Evolutionary conservation across 2,888 invertebrate genomes (phyloP).

Genomic region (Sarcophaga variegata): DNA sequence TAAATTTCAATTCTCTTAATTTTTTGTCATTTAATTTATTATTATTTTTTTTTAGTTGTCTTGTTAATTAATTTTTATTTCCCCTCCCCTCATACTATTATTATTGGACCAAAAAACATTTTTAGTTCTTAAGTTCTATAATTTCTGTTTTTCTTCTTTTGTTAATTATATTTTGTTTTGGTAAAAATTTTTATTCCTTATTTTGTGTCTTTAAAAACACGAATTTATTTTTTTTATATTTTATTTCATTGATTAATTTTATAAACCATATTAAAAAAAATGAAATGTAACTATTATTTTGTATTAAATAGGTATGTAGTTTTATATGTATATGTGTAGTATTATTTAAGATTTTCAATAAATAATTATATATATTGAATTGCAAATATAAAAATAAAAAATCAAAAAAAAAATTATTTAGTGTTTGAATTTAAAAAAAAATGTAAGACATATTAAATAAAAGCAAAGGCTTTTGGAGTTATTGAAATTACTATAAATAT

Average conservation of each 20-base stretch:
- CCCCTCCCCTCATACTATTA: slow-evolving; percentile 70
- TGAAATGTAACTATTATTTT: slow-evolving; percentile 78
- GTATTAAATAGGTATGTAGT: slow-evolving; percentile 79
- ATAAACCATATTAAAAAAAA: slow-evolving; percentile 53
- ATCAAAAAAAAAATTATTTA: slow-evolving; percentile 67
- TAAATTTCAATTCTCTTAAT: slow-evolving; percentile 38
- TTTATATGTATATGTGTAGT: slow-evolving; percentile 77
- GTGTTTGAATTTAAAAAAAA: slow-evolving; percentile 19
- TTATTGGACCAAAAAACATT: slow-evolving; percentile 83
- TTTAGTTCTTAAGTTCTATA: slow-evolving; percentile 82
- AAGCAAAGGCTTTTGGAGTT: background rate
- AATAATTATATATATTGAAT: slow-evolving; percentile 67
- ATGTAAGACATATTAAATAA: background rate
- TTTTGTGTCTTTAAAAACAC: slow-evolving; percentile 30
- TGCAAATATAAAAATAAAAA: slow-evolving; percentile 70
- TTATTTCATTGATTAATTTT: slow-evolving; percentile 68
- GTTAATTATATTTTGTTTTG: slow-evolving; percentile 58
- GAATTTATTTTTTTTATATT: slow-evolving; percentile 65
- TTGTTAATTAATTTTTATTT: slow-evolving; percentile 71
- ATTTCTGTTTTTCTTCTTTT: slow-evolving; percentile 61
- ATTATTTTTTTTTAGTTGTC: slow-evolving; percentile 60
- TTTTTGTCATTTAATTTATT: slow-evolving; percentile 64
- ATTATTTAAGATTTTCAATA: slow-evolving; percentile 78
- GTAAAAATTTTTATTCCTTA: slow-evolving; percentile 29
- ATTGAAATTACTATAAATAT: too few relatives aligned